A percentile compares a stretch with the other conserved stretches of the same genome.
Conservation (phyloP, 2,113 vertebrate species). For the Camelus dromedarius region DNA sequence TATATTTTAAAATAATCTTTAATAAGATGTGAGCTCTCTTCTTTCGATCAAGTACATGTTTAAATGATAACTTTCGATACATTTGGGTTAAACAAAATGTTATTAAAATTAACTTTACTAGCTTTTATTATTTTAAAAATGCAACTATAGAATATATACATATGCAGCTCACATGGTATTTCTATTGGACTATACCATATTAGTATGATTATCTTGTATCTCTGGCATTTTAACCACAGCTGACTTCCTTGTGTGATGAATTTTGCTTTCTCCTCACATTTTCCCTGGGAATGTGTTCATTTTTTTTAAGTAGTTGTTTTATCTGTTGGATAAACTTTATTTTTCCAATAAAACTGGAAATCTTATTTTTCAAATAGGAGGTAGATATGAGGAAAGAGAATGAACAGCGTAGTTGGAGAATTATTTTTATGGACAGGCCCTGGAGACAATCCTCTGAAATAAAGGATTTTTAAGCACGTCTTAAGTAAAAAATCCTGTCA, state of each 20-base stretch:
- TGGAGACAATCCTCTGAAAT: conserved; percentile 14
- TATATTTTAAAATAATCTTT: not conserved
- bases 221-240: not conserved
- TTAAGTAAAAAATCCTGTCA: not conserved
- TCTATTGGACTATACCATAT: accelerated
- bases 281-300: not conserved
- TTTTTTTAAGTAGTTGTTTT: not conserved
- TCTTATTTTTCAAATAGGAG: conserved; percentile 16
- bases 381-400: not conserved
- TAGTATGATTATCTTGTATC: not conserved
- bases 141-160: not conserved
- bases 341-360: not conserved
- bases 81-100: not conserved
- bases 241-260: not conserved
- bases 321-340: not conserved
- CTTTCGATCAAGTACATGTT: not conserved
- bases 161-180: not conserved
- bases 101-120: not conserved
- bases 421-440: conserved; percentile 8
- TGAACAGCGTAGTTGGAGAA: not conserved
- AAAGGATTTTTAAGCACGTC: conserved; percentile 36
- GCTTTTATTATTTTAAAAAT: not conserved
- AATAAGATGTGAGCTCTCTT: not conserved
- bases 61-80: not conserved
- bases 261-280: not conserved